Conservation (phyloP, 1,140 invertebrate species). For the Saccostrea glomerata region DNA sequence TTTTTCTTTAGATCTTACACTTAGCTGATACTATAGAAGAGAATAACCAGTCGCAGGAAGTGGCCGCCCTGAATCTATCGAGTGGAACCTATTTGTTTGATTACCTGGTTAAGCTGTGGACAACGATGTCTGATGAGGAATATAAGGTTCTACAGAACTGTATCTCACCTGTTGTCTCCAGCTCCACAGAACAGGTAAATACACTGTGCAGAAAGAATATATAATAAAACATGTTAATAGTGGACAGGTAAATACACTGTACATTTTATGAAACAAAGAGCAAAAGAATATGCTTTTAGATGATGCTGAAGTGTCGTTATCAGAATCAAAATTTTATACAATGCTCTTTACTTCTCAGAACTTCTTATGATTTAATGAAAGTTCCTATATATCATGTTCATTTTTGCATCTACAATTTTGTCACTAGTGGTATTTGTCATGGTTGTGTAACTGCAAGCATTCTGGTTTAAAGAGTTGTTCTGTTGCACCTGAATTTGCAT, state of each 20-base stretch:
- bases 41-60: constrained; percentile 72
- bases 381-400: no score
- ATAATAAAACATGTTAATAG: no score
- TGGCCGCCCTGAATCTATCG: constrained; percentile 75
- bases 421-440: constrained; percentile 75
- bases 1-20: constrained; percentile 73
- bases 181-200: constrained; percentile 76
- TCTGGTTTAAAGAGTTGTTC: constrained; percentile 16
- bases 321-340: no score
- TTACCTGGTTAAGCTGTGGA: constrained; percentile 76
- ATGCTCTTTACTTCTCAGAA: no score
- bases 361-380: no score
- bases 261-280: no score
- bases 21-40: constrained; percentile 76
- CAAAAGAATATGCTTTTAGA: no score
- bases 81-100: constrained; percentile 77
- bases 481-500: constrained; percentile 24
- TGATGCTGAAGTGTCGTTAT: no score
- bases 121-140: constrained; percentile 76
- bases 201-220: background rate
- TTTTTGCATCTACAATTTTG: constrained; percentile 56
- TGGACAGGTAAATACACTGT: constrained; percentile 72
- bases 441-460: constrained; percentile 68
- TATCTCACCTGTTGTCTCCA: constrained; percentile 75
- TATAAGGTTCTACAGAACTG: constrained; percentile 72